Evolutionary conservation across 2,888 invertebrate species (phyloP), one percentile per base, ranked within the genome.

Genomic region (Eristalinus aeneus): DNA sequence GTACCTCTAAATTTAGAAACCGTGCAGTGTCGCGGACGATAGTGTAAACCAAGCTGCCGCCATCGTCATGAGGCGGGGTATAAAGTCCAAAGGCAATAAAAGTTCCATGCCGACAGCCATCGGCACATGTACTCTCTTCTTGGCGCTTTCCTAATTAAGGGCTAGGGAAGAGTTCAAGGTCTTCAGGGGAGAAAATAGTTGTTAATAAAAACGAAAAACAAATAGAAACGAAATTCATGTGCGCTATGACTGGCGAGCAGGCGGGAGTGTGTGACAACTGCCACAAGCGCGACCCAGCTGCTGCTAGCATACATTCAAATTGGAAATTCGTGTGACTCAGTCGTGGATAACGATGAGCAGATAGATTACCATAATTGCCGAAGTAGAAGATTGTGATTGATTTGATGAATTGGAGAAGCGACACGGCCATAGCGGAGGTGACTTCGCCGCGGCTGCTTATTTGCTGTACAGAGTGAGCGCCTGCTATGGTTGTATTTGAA

Each of bases 1-100:
- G 23, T 39, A 20, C 46, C 8, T 46, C 78, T 84, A 78, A 74
- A 79, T 71, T 84, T 78, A 84, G 78, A 78, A 46, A 69, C 27
- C 34, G 23, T 68, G 67, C 60, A 65, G 54, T 67, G 67, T 16
- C 8, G 16, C 16, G 46, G 67, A 67, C 67, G 53, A 53, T 11
- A 23, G 2, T 65, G 46, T 46, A 53, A 27, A 1, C 60, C 32
- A 65, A 39, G 27, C 16, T 16, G 46, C 46, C 65, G 27, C 27
- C 27, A 27, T 5, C 27, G 27, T 5, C 27, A 53, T 31, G 39
- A 16, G 8, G 27, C 46, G 12, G 46, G 34, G 68, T 68, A 9
- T 68, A 36, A 68, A 68, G 68, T 56, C 68, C 68, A 56, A 56
- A n/a, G 20, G 46, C 46, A 46, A 46, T 65, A 61, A 46, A 46